Conservation (phyloP, 2,113 vertebrate species). For the Marmota monax region DNA sequence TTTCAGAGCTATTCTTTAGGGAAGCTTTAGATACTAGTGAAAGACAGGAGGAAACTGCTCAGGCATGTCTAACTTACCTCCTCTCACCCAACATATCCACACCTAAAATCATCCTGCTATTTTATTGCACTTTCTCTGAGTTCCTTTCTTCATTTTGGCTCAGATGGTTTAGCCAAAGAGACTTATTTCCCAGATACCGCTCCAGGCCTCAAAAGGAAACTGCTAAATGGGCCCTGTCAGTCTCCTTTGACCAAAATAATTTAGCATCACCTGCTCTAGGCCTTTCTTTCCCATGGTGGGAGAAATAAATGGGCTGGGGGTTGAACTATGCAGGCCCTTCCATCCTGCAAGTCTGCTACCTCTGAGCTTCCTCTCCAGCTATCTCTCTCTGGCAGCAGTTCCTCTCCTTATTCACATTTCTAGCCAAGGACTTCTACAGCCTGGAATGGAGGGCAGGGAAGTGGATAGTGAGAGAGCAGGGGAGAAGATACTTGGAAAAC, state of each 20-base stretch:
- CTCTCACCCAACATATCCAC: constrained; percentile 20
- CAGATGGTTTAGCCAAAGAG: constrained; percentile 37
- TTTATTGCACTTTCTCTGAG: neutral
- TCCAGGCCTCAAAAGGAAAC: constrained; percentile 39
- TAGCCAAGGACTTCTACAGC: neutral
- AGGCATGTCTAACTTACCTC: constrained; percentile 20
- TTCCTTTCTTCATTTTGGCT: constrained; percentile 45
- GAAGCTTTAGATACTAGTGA: neutral
- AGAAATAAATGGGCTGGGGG: neutral
- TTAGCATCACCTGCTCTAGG: neutral
- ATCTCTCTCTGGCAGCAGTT: neutral
- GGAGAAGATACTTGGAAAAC: neutral
- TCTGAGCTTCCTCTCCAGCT: neutral
- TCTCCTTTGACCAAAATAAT: constrained; percentile 54
- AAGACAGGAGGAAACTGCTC: constrained; percentile 40
- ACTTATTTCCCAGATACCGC: constrained; percentile 17
- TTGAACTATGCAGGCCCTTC: neutral
- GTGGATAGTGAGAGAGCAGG: neutral
- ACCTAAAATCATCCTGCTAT: constrained; percentile 49
- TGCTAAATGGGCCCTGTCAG: constrained; percentile 10
- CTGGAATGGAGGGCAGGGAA: neutral
- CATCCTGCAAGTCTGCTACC: neutral
- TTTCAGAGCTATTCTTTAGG: neutral
- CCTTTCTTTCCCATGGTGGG: neutral
- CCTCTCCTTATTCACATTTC: neutral